Conservation (phyloP, 2,888 invertebrate species). For the Leptarthrus brevirostris region DNA sequence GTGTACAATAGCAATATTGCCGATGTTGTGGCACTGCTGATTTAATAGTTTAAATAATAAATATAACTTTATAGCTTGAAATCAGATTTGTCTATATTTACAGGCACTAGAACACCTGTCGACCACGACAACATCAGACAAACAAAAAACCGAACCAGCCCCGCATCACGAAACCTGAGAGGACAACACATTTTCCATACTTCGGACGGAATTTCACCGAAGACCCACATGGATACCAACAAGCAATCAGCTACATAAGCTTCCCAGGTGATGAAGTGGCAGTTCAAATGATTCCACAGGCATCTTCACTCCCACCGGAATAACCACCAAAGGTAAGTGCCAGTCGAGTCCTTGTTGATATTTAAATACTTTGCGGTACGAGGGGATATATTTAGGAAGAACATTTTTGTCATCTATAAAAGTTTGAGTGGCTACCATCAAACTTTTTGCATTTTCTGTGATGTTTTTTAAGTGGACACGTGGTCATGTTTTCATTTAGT, state of each 20-base stretch:
- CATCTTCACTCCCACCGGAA: constrained; percentile 53
- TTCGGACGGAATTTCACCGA: constrained; percentile 20
- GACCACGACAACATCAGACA: constrained; percentile 17
- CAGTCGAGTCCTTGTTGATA: neutral
- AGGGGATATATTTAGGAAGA: neutral
- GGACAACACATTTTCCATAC: neutral
- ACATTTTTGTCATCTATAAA: neutral
- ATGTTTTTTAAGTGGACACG: neutral
- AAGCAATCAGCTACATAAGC: constrained; percentile 48
- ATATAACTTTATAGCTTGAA: neutral
- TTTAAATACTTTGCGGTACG: constrained; percentile 12
- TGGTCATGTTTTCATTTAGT: too few relatives aligned
- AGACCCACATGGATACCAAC: constrained; percentile 38
- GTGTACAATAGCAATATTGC: neutral
- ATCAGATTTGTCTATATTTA: constrained; percentile 21
- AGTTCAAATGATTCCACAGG: constrained; percentile 54
- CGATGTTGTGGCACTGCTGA: neutral
- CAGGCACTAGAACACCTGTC: constrained; percentile 39
- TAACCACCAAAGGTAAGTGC: constrained; percentile 53
- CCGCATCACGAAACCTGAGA: neutral
- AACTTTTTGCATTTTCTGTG: neutral
- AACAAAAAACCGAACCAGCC: constrained; percentile 1
- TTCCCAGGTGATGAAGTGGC: constrained; percentile 54
- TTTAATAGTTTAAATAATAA: neutral
- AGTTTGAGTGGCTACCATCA: neutral